phyloP scores from a whole-genome alignment of 2,797 vertebrate species.

The Limnodromus scolopaceus region DNA sequence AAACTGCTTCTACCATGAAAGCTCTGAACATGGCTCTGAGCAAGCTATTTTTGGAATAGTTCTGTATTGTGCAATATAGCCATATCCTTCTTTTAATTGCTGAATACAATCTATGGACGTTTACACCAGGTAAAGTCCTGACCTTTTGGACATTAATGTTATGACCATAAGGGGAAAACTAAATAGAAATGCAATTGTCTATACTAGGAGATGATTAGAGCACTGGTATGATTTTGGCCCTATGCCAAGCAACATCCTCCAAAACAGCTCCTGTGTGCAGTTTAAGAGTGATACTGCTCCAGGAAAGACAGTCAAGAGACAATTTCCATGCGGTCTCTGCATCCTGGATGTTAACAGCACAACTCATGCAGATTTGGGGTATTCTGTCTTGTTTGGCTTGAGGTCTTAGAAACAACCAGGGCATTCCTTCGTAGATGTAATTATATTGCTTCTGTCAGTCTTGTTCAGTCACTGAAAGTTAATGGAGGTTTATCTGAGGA shows the following conservation, averaged over 20 bases:
- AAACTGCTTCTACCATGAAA: not conserved
- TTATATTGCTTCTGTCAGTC: not conserved
- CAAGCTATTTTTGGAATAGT: not conserved
- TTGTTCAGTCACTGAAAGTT: not conserved
- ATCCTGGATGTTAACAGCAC: not conserved
- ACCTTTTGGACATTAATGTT: not conserved
- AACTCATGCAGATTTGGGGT: not conserved
- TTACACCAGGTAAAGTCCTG: not conserved
- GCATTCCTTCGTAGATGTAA: not conserved
- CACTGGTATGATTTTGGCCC: not conserved
- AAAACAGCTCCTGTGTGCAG: not conserved
- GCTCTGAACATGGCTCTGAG: not conserved
- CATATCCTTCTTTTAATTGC: not conserved
- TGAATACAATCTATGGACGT: not conserved
- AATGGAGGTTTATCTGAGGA: not conserved
- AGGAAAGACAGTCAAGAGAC: not conserved
- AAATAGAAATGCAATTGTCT: not conserved
- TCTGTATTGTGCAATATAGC: not conserved
- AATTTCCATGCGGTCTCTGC: not conserved
- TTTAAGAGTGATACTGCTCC: not conserved
- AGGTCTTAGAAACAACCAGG: not conserved
- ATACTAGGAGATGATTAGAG: not conserved
- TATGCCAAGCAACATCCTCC: not conserved
- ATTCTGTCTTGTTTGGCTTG: not conserved
- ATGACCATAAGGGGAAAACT: not conserved